Evolutionary conservation across 2,113 vertebrate genomes (phyloP), one percentile per base, ranked within the genome.

Genomic region (Morone chrysops): DNA sequence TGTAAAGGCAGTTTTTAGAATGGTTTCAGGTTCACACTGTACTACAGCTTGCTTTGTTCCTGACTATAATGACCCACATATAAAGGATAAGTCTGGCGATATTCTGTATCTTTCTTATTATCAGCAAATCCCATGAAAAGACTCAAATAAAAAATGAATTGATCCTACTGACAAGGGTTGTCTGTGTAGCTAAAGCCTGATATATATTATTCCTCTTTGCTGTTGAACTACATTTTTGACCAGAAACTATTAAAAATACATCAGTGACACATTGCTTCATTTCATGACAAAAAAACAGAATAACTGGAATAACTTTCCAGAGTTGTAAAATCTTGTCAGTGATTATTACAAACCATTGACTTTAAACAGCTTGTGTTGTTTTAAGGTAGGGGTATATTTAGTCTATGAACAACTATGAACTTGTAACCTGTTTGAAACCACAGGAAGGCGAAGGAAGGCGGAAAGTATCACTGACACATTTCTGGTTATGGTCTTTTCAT

Each of bases 191-290:
- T 11, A 41, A 50, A 67, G 14, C 40, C 51, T 16, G 12, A 47
- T 68, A 5, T 59, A n/a, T 48, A 17, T 36, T 4, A 13, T 36
- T 56, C 25, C 18, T 56, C 17, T 66, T 22, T 16, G 57, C 8
- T 41, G 61, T 9, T 65, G 48, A 53, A 36, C 60, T 16, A 4
- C 13, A 40, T 62, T 25, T 25, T 25, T 25, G 25, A 25, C 51
- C 25, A n/a, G 8, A 36, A 56, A 70, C 13, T 36, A 59, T 31
- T 76, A 41, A 67, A 80, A 66, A 36, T 63, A 67, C 22, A 51
- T n/a, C 20, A 51, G 10, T 57, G 40, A 41, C 31, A n/a, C 4
- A 18, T 43, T 74, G 18, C 6, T 77, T 70, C 18, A 13, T 77
- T 70, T 56, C 40, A 13, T 72, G 62, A 66, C 8, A 22, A 22